Evolutionary conservation across 1,140 invertebrate genomes (phyloP).

Genomic region (Himalopsyche phryganea): DNA sequence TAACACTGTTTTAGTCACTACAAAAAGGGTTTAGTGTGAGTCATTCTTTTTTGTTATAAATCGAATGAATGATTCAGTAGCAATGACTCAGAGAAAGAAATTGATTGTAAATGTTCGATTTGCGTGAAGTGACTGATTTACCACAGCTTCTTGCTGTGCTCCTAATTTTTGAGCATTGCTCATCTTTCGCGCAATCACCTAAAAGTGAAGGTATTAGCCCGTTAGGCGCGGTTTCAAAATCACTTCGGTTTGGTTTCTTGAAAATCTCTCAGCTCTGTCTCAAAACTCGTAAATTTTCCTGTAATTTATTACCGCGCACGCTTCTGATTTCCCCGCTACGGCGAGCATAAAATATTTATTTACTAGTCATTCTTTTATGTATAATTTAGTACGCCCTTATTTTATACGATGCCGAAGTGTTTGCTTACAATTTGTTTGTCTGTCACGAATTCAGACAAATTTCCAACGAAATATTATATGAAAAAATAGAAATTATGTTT

Average conservation of each 20-base stretch:
- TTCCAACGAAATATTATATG: neutral
- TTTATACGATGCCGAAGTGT: constrained; percentile 1
- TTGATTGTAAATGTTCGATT: too few species aligned
- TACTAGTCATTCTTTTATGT: constrained; percentile 34
- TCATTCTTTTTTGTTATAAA: too few species aligned
- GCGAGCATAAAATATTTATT: constrained; percentile 30
- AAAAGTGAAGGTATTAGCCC: constrained; percentile 7
- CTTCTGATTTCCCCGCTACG: constrained; percentile 31
- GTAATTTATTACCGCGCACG: constrained; percentile 29
- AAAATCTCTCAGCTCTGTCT: constrained; percentile 19
- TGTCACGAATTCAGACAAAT: neutral
- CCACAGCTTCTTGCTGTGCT: too few species aligned
- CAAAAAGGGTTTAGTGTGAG: too few species aligned
- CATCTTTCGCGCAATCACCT: neutral
- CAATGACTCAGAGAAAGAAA: too few species aligned
- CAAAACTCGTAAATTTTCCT: constrained; percentile 31
- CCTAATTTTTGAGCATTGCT: too few species aligned
- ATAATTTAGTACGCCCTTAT: constrained; percentile 21
- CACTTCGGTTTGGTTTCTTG: neutral
- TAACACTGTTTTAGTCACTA: too few species aligned
- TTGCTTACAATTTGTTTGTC: constrained; percentile 19
- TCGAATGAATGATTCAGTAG: too few species aligned
- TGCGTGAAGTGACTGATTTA: too few species aligned
- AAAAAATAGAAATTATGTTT: too few species aligned
- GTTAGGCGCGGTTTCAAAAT: constrained; percentile 12